Percentiles rank a stretch among this genome's conserved stretches.
phyloP scores from a whole-genome alignment of 2,797 vertebrate genomes.

The Squalus acanthias region DNA sequence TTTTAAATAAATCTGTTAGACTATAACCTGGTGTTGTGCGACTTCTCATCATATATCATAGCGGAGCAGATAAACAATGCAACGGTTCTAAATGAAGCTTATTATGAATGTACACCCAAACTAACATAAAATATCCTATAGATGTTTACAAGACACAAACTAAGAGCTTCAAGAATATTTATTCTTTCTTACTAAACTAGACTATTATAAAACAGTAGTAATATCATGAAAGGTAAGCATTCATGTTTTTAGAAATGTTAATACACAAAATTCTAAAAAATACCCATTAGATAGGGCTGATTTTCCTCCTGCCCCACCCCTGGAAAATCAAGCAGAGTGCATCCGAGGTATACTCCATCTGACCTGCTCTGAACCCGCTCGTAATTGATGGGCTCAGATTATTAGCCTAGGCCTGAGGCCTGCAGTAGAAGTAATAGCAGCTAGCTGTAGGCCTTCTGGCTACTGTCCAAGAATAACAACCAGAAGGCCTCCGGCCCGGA shows the following conservation, averaged over 20 bases:
- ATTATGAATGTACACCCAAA: background rate
- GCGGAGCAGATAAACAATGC: background rate
- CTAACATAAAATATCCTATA: background rate
- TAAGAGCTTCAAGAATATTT: background rate
- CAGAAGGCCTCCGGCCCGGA: no score
- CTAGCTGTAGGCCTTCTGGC: background rate
- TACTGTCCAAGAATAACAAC: background rate
- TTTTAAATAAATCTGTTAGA: no score
- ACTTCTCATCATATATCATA: background rate
- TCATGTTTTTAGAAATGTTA: background rate
- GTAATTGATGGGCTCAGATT: background rate
- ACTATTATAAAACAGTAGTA: background rate
- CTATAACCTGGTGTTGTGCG: no score
- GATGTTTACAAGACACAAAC: background rate
- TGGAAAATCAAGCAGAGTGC: background rate
- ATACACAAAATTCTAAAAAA: background rate
- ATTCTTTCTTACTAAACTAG: background rate
- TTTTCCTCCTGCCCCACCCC: background rate
- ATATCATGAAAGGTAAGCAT: background rate
- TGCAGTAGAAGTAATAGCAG: background rate
- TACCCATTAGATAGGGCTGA: background rate
- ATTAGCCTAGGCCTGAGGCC: background rate
- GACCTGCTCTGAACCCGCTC: background rate
- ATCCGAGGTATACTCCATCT: background rate
- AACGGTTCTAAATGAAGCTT: background rate